Evolutionary conservation across 2,797 vertebrate species (phyloP).

Genomic region (Chrysocyon brachyurus): DNA sequence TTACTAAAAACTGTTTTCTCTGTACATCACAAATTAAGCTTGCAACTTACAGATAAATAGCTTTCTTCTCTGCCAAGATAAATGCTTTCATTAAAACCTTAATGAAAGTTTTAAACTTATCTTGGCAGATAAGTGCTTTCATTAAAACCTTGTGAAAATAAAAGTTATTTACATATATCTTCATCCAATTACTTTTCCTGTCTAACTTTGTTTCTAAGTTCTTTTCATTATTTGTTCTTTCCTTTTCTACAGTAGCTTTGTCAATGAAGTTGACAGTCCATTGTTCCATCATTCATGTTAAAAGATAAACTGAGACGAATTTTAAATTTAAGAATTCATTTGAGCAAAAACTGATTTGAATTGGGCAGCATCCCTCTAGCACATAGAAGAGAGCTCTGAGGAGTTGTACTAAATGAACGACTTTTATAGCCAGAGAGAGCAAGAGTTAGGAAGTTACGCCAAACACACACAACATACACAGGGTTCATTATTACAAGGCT

Average conservation of each 20-base stretch:
- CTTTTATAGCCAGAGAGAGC: background rate
- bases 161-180: background rate
- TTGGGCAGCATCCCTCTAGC: background rate
- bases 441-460: background rate
- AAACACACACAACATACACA: background rate
- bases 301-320: background rate
- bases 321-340: background rate
- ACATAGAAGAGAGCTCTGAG: background rate
- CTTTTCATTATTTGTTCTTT: background rate
- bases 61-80: background rate
- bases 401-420: background rate
- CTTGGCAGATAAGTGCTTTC: background rate
- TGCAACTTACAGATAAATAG: slow-evolving; percentile 31
- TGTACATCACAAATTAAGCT: background rate
- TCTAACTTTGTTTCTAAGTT: background rate
- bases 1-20: background rate
- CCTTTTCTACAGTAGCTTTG: background rate
- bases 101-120: background rate
- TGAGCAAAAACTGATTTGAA: background rate
- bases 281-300: background rate
- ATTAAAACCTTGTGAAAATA: slow-evolving; percentile 1
- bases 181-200: background rate
- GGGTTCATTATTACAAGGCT: background rate
- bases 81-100: slow-evolving; percentile 18
- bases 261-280: background rate